Base-by-base conservation (phyloP, 2,797 vertebrate genomes). In the Aulostomus chinensis region DNA sequence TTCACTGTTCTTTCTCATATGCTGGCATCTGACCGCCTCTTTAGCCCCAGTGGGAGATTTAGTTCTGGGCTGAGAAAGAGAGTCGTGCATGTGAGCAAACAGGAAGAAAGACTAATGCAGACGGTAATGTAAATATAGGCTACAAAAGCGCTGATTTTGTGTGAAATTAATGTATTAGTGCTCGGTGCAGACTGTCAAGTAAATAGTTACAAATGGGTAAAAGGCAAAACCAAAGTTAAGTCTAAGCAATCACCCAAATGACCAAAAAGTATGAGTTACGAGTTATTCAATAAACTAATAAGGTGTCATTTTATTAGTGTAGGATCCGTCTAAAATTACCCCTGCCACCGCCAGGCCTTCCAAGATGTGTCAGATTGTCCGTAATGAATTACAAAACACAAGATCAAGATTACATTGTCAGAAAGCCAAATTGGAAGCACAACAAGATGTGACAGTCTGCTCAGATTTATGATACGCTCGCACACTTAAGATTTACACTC, bases 401-500 rank as follows among this genome's bases (percentile, higher is more conserved):
- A n/a, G 34, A 61, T 55, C 35, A 57, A 65, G 40, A 55, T 25
- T 39, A 43, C 15, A 17, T n/a, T n/a, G n/a, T n/a, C n/a, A n/a
- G n/a, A n/a, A n/a, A n/a, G 28, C 45, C 34, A 73, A 75, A 83
- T 43, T 68, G 50, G 43, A 77, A 83, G 65, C 72, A 79, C 58
- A 81, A 74, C 43, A 72, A 55, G 18, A 28, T 60, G 13, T 58
- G 71, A 73, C 62, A 71, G 63, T 62, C 32, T 59, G 56, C 47
- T 33, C 50, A 76, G 75, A 78, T 80, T 81, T 68, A 81, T 68
- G 60, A 29, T 39, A 58, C 53, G 35, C 59, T 80, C 15, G 28
- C 9, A 48, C 61, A 65, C 32, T 5, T 38, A 76, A 76, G 83
- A 81, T 84, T 82, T 80, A 81, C 73, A 78, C 71, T 47, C 49